Conservation (phyloP, 2,113 vertebrate species). For the Myrmecobius fasciatus region DNA sequence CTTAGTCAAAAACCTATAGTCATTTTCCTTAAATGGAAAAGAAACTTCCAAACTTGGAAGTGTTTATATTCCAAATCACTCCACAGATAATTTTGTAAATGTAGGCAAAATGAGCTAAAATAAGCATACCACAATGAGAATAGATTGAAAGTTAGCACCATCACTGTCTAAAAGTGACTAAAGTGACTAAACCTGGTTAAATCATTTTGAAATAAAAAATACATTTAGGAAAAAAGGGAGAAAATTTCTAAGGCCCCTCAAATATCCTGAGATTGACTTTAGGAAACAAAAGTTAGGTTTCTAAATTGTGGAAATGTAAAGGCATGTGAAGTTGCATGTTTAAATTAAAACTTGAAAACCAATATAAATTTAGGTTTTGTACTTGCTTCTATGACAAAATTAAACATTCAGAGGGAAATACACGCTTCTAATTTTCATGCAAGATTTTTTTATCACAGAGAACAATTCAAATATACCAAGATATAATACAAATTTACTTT, state of each 20-base stretch:
- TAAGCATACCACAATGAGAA: not conserved
- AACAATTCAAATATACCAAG: too few relatives aligned
- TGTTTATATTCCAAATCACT: not conserved
- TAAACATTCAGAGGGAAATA: not conserved
- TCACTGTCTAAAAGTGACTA: too few relatives aligned
- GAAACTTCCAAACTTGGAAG: not conserved
- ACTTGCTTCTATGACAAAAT: not conserved
- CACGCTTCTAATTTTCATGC: not conserved
- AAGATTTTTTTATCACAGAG: not conserved
- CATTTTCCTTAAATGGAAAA: not conserved
- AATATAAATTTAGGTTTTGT: not conserved
- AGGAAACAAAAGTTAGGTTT: not conserved
- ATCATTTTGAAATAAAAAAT: not conserved
- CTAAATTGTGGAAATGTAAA: not conserved
- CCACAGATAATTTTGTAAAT: not conserved
- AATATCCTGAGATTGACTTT: not conserved
- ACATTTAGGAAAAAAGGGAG: not conserved
- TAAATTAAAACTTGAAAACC: not conserved
- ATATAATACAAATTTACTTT: not conserved
- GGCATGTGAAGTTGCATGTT: not conserved
- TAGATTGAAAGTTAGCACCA: not conserved
- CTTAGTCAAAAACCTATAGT: not conserved
- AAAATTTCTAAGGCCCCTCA: not conserved
- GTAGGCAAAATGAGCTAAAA: not conserved
- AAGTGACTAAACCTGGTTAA: not conserved